Evolutionary conservation across 2,888 invertebrate species (phyloP).

Genomic region (Idaea biselata): DNA sequence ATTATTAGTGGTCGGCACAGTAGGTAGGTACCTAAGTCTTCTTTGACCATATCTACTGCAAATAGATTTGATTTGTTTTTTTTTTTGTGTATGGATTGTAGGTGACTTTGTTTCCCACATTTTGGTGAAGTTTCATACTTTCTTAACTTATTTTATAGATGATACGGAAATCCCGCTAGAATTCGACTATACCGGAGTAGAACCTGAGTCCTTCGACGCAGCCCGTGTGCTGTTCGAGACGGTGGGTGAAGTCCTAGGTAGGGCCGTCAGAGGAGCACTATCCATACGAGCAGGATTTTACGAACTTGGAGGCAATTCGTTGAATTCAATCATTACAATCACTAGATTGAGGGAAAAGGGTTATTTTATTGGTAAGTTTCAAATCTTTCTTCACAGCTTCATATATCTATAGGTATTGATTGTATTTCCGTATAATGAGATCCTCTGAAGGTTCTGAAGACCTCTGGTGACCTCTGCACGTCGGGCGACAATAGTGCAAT

Average conservation of each 20-base stretch:
- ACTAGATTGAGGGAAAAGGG: conserved; percentile 88
- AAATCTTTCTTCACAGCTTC: not conserved
- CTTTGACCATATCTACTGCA: too few species aligned
- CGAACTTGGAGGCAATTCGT: conserved; percentile 91
- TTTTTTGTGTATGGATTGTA: too few species aligned
- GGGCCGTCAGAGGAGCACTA: conserved; percentile 81
- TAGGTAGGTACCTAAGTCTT: too few species aligned
- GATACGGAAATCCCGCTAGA: conserved; percentile 80
- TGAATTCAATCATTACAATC: conserved; percentile 92
- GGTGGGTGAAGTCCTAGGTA: conserved; percentile 85
- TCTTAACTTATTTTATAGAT: conserved; percentile 52
- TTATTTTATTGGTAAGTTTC: conserved; percentile 84
- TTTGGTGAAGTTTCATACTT: too few species aligned
- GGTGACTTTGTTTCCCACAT: too few species aligned
- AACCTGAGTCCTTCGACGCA: conserved; percentile 77
- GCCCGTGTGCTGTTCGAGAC: conserved; percentile 88
- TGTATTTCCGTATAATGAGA: too few species aligned
- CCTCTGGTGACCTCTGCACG: too few species aligned
- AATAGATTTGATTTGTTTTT: too few species aligned
- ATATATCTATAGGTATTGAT: too few species aligned
- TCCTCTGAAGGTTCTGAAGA: too few species aligned
- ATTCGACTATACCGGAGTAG: conserved; percentile 84
- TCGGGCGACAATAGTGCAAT: too few species aligned
- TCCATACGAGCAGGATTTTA: conserved; percentile 87
- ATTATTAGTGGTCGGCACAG: too few species aligned